Conservation (phyloP, 2,113 vertebrate genomes). For the Dromas ardeola region DNA sequence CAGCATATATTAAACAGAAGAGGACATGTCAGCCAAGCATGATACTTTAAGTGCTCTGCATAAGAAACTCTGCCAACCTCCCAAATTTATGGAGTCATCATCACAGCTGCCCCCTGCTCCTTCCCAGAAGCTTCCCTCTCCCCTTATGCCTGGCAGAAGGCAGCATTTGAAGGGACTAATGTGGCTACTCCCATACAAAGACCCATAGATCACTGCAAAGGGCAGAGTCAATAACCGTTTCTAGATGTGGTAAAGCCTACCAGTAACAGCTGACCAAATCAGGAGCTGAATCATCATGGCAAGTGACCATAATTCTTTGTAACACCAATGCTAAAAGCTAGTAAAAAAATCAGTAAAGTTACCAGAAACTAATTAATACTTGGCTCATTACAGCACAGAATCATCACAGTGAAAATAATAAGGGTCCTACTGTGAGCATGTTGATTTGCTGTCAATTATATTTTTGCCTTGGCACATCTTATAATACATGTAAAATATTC, state of each 20-base stretch:
- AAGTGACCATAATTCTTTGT: neutral
- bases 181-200: neutral
- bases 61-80: neutral
- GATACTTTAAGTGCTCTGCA: too few species aligned
- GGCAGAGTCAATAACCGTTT: neutral
- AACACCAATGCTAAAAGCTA: neutral
- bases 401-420: neutral
- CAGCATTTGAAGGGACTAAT: neutral
- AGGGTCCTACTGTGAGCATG: neutral
- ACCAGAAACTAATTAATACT: neutral
- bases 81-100: neutral
- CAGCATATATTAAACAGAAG: neutral
- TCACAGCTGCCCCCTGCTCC: neutral
- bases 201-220: neutral
- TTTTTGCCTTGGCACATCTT: neutral
- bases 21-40: accelerated
- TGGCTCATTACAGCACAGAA: neutral
- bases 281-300: neutral
- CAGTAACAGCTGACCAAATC: neutral
- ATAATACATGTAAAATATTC: neutral
- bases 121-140: neutral
- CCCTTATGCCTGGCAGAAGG: neutral
- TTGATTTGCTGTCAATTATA: neutral
- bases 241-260: neutral
- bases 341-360: neutral